A percentile compares a stretch with the other conserved stretches of the same genome.
These are phyloP conservation scores for Drosophila pachea DNA, from an alignment of 1,140 invertebrate genomes.

Conservation along the genomic window DNA sequence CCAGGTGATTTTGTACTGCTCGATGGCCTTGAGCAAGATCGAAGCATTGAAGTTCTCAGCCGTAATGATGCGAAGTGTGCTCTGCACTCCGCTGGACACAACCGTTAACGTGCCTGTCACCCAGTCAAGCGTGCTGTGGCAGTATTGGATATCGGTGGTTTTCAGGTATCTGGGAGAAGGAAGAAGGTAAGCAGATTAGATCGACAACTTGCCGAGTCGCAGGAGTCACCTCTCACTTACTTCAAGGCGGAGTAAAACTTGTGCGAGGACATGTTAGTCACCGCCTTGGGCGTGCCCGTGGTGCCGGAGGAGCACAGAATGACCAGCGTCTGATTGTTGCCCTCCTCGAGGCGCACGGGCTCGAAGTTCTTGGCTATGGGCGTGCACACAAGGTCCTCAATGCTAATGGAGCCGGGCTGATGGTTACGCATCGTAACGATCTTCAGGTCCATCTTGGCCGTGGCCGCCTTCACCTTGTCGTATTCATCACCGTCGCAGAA, in stretches of 20 bases:
- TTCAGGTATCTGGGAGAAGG: constrained; percentile 17
- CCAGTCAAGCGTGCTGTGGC: constrained; percentile 46
- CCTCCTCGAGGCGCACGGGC: constrained; percentile 28
- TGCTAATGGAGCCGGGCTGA: constrained; percentile 13
- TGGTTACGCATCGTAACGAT: constrained; percentile 36
- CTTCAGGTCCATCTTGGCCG: constrained; percentile 12
- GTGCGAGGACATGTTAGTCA: constrained; percentile 82
- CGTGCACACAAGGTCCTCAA: constrained; percentile 15
- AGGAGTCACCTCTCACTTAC: constrained; percentile 6
- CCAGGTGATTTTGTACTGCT: constrained; percentile 40
- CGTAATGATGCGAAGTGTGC: constrained; percentile 21
- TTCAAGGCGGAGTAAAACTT: constrained; percentile 25
- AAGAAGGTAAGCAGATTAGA: background rate
- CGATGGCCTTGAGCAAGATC: constrained; percentile 6
- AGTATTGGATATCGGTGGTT: constrained; percentile 23
- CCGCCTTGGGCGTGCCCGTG: constrained; percentile 88
- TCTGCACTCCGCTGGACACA: constrained; percentile 10
- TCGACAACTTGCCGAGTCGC: background rate
- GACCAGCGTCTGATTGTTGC: constrained; percentile 47
- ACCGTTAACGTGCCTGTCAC: constrained; percentile 17
- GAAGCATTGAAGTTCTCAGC: constrained; percentile 16
- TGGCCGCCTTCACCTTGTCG: constrained; percentile 26
- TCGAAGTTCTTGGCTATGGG: constrained; percentile 22
- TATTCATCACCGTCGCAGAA: constrained; percentile 54
- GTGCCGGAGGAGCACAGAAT: constrained; percentile 84